These are phyloP conservation scores for Magallana ariakensis DNA, from an alignment of 1,140 invertebrate species.

Conservation along the genomic window DNA sequence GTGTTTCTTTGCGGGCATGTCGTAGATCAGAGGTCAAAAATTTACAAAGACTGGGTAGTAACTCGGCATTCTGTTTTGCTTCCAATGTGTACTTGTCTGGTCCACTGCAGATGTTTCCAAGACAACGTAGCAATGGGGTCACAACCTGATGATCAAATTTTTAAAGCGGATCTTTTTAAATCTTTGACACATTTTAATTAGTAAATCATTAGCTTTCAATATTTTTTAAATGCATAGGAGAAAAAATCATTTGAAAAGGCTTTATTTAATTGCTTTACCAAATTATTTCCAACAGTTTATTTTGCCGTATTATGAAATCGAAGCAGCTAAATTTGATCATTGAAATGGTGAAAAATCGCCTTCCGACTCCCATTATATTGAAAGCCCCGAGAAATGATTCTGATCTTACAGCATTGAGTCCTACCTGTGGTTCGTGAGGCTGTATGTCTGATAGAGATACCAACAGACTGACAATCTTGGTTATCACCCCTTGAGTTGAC, in stretches of 20 bases:
- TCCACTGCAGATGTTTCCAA: slow-evolving; percentile 77
- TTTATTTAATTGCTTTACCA: too few species aligned
- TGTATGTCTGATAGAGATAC: slow-evolving; percentile 57
- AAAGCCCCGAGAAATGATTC: too few species aligned
- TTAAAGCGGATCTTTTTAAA: neutral
- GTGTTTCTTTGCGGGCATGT: slow-evolving; percentile 73
- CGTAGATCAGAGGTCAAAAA: slow-evolving; percentile 70
- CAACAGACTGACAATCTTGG: slow-evolving; percentile 60
- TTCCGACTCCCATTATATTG: too few species aligned
- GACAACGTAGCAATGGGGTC: slow-evolving; percentile 74
- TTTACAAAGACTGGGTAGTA: slow-evolving; percentile 65
- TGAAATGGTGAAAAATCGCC: too few species aligned
- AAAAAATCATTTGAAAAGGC: too few species aligned
- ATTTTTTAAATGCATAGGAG: neutral
- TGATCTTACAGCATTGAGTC: neutral
- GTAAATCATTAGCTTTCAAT: neutral
- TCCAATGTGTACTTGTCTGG: slow-evolving; percentile 70
- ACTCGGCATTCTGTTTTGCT: slow-evolving; percentile 67
- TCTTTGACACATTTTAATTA: too few species aligned
- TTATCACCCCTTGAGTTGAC: slow-evolving; percentile 63
- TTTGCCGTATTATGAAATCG: too few species aligned
- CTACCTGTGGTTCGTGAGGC: slow-evolving; percentile 65
- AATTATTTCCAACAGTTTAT: too few species aligned
- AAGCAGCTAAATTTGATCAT: too few species aligned
- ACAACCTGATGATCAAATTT: slow-evolving; percentile 59